Evolutionary conservation across 1,140 invertebrate genomes (phyloP), one percentile per base, ranked within the genome.

Genomic region (Acyrthosiphon pisum): DNA sequence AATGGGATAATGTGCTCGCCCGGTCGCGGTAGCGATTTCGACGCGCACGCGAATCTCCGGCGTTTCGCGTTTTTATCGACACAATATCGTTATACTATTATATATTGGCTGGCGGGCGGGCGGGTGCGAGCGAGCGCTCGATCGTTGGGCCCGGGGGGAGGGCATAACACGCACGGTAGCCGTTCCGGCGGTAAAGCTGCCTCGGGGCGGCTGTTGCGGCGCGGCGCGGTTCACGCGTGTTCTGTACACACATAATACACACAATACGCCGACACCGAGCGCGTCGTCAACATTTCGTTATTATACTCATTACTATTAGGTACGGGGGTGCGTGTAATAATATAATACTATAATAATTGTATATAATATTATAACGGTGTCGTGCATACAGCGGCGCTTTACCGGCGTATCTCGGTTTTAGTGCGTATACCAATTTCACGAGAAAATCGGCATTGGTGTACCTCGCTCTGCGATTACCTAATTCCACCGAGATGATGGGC

Each of bases 121-220:
- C n/a, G n/a, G n/a, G n/a, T n/a, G 22, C 14, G 26, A 26, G 84
- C 37, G 37, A 23, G 9, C 20, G 44, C 23, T 30, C 35, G 22
- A 20, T 56, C 35, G 35, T 56, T 26, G 8, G 11, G 22, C 41
- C 2, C 6, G 35, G 23, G 35, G 22, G 48, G 50, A n/a, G 11
- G 60, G 9, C 26, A 44, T 68, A 41, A 41, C 20, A 18, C 48
- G 91, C 48, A 86, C 91, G 37, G 91, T 93, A 93, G 91, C 91
- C 68, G 91, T 93, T 93, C 50, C 90, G 22, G 37, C 37, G 81
- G 9, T 84, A 30, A 50, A 37, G 81, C 23, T n/a, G 91, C 76
- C 91, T 30, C 81, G 26, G 35, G 91, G 91, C 81, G 14, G n/a
- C 41, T 41, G 20, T 9, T 37, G 37, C 11, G 68, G 68, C 35